These are phyloP conservation scores for Dolichotis patagonum DNA, from an alignment of 2,113 vertebrate genomes.

Conservation along the genomic window DNA sequence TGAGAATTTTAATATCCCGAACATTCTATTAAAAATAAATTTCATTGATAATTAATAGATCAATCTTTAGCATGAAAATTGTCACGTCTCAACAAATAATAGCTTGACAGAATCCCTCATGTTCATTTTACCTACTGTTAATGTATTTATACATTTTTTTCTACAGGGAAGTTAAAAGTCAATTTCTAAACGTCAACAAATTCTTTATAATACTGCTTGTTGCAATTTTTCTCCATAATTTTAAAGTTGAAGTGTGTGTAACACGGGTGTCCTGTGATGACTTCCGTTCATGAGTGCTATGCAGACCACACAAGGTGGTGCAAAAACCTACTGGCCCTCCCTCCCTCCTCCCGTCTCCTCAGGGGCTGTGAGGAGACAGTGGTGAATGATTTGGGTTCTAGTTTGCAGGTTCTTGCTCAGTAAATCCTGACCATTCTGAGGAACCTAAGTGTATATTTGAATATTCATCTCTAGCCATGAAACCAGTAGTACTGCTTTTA, in stretches of 20 bases:
- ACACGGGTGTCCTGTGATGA: neutral
- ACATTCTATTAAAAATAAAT: neutral
- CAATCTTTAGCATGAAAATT: neutral
- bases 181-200: neutral
- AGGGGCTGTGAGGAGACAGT: fast-evolving
- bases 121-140: neutral
- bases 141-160: neutral
- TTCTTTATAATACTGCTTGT: neutral
- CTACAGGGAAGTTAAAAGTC: neutral
- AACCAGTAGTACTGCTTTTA: neutral
- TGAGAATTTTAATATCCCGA: neutral
- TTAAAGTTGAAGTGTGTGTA: neutral
- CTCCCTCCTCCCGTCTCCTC: too few relatives aligned
- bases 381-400: fast-evolving
- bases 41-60: neutral
- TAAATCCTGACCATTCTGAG: neutral
- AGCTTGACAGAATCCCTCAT: neutral
- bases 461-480: neutral
- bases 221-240: neutral
- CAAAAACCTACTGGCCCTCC: fast-evolving
- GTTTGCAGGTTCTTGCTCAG: neutral
- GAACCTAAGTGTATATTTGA: fast-evolving
- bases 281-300: neutral
- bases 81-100: neutral
- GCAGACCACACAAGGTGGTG: neutral